A percentile compares a stretch with the other conserved stretches of the same genome.
Evolutionary conservation across 2,888 invertebrate species (phyloP).

Genomic region (Ectobius pallidus): DNA sequence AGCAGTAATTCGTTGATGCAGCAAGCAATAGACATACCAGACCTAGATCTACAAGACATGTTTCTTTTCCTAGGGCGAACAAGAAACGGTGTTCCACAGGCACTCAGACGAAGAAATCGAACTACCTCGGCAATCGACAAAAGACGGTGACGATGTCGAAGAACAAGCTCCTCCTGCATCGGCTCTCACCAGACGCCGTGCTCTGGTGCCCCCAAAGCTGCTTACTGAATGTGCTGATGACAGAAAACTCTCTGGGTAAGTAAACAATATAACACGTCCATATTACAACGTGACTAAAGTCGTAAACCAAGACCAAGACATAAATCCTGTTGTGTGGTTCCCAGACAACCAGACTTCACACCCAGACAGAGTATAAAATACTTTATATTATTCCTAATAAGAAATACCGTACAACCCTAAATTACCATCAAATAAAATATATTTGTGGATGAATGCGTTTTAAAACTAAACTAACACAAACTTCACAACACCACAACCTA

Average conservation of each 20-base stretch:
- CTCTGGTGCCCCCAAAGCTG: conserved; percentile 55
- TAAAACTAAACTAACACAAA: no score
- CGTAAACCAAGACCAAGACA: no score
- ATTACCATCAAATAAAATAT: no score
- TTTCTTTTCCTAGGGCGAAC: conserved; percentile 31
- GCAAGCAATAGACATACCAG: background rate
- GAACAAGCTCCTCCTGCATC: conserved; percentile 53
- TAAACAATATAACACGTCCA: background rate
- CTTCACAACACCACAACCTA: no score
- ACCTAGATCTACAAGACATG: no score
- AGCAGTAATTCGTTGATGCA: no score
- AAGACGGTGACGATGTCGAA: conserved; percentile 45
- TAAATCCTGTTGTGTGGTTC: no score
- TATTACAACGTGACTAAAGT: background rate
- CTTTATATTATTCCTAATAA: no score
- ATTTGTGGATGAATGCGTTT: no score
- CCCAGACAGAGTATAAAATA: no score
- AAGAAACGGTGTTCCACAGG: conserved; percentile 35
- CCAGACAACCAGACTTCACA: no score
- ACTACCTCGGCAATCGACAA: background rate
- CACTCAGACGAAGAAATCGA: conserved; percentile 17
- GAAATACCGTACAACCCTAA: no score
- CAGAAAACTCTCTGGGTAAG: conserved; percentile 38
- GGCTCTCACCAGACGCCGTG: conserved; percentile 53
- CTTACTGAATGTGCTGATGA: conserved; percentile 47